Evolutionary conservation across 30 jellyfish, hydroid and myxozoan genomes (phyloP).

Genomic region (Phacellophora camtschatica): DNA sequence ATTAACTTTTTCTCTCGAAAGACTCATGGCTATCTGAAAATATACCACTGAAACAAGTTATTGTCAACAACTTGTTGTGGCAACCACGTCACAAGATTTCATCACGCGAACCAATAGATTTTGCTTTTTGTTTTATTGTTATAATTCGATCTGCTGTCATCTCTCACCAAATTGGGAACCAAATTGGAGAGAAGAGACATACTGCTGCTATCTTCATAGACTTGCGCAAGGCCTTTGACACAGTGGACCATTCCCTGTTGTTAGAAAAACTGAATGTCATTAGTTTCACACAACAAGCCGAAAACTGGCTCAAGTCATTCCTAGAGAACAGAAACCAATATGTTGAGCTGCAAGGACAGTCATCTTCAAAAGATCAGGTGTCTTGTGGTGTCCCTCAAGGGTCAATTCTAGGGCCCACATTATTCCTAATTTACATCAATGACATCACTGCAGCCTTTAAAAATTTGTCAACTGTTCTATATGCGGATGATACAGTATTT

Average conservation of each 20-base stretch:
- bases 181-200: conserved; percentile 36
- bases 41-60: too few species aligned
- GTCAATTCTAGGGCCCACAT: conserved; percentile 41
- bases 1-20: too few species aligned
- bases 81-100: too few species aligned
- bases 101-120: too few species aligned
- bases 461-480: conserved; percentile 16
- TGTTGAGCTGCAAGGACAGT: too few species aligned
- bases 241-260: conserved; percentile 13
- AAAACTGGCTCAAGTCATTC: conserved; percentile 14
- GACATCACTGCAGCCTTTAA: conserved; percentile 31
- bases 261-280: conserved; percentile 4
- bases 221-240: conserved; percentile 29
- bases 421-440: conserved; percentile 1
- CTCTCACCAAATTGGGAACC: conserved; percentile 28
- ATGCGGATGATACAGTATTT: conserved; percentile 46
- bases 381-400: conserved; percentile 47
- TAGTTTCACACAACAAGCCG: conserved; percentile 12
- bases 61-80: too few species aligned
- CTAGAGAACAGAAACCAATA: conserved; percentile 29
- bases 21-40: too few species aligned
- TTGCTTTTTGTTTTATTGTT: too few species aligned
- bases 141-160: conserved; percentile 56
- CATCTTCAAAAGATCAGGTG: conserved; percentile 29
- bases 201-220: conserved; percentile 4